A percentile compares a stretch with the other conserved stretches of the same genome.
Evolutionary conservation across 2,888 invertebrate species (phyloP).

Genomic region (Dolomedes plantarius): DNA sequence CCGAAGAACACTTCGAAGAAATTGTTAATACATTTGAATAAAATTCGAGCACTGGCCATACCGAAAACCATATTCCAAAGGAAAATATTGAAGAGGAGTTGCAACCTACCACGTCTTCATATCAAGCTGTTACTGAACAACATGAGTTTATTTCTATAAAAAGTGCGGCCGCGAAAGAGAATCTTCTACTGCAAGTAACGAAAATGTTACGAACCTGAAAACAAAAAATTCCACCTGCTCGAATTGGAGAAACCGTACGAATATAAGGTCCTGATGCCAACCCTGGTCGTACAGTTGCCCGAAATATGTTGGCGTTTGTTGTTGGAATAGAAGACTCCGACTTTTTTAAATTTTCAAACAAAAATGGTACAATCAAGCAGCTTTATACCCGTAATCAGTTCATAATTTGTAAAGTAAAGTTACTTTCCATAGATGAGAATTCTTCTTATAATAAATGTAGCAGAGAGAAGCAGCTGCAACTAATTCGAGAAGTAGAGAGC

Average conservation of each 20-base stretch:
- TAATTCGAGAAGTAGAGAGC: slow-evolving; percentile 14
- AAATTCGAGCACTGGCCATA: neutral
- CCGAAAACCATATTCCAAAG: too few species aligned
- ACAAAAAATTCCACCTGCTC: slow-evolving; percentile 19
- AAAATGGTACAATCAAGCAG: neutral
- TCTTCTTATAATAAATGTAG: slow-evolving; percentile 58
- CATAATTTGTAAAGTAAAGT: slow-evolving; percentile 39
- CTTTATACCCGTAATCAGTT: neutral
- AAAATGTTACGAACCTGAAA: slow-evolving; percentile 1
- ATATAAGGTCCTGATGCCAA: slow-evolving; percentile 16
- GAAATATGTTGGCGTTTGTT: slow-evolving; percentile 42
- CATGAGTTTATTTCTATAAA: too few species aligned
- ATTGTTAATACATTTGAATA: slow-evolving; percentile 33
- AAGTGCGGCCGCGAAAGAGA: too few species aligned
- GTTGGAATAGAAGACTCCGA: neutral
- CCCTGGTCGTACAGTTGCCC: slow-evolving; percentile 32
- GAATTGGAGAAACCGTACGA: neutral
- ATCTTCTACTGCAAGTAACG: too few species aligned
- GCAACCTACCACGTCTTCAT: too few species aligned
- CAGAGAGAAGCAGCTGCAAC: slow-evolving; percentile 32
- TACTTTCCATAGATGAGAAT: slow-evolving; percentile 47
- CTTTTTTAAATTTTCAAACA: slow-evolving; percentile 43
- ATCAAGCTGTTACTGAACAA: too few species aligned
- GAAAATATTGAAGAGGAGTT: too few species aligned
- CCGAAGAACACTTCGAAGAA: slow-evolving; percentile 15